A percentile compares a stretch with the other conserved stretches of the same genome.
Evolutionary conservation across 2,797 vertebrate species (phyloP).

Genomic region (Parotocinclus haroldoi): DNA sequence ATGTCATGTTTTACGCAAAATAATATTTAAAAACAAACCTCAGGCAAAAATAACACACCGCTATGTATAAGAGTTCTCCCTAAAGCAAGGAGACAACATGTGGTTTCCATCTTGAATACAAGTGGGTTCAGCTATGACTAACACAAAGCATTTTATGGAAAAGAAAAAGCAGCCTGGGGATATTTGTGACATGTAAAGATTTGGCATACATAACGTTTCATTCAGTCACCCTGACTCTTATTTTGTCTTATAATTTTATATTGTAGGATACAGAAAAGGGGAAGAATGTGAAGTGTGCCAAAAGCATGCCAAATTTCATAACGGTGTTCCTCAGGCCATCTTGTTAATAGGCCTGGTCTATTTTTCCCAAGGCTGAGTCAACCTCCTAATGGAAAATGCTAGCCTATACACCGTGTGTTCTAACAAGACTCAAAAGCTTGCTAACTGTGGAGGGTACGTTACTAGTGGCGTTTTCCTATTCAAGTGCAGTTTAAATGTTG

Average conservation of each 20-base stretch:
- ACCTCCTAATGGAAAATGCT: conserved; percentile 12
- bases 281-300: not conserved
- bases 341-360: conserved; percentile 11
- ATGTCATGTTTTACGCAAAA: no score
- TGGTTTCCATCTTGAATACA: no score
- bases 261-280: not conserved
- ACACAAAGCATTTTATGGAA: not conserved
- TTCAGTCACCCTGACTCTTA: no score
- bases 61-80: no score
- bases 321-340: conserved; percentile 1
- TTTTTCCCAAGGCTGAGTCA: conserved; percentile 14
- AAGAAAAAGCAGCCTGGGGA: not conserved
- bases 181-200: not conserved
- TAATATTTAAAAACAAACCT: no score
- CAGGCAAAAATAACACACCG: no score
- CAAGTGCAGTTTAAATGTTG: not conserved
- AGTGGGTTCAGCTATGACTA: not conserved
- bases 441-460: not conserved
- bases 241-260: no score
- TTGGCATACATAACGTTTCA: not conserved
- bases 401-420: conserved; percentile 4
- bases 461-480: not conserved
- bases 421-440: conserved; percentile 20
- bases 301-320: conserved; percentile 1
- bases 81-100: no score